A percentile compares a stretch with the other conserved stretches of the same genome.
Evolutionary conservation across 2,797 vertebrate genomes (phyloP).

Genomic region (Dipus sagitta): DNA sequence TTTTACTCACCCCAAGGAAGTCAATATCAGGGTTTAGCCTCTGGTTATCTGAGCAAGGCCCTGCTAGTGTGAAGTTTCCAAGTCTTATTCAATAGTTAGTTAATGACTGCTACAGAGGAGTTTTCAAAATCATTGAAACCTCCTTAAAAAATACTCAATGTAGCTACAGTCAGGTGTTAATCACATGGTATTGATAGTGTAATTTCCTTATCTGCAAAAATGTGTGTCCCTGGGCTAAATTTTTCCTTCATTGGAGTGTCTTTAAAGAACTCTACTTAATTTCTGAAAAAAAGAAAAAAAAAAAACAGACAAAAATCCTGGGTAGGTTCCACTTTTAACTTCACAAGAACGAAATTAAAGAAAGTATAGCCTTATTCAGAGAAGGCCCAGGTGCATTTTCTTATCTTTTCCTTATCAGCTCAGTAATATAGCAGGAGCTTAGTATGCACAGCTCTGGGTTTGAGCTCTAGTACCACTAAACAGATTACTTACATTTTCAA

Average conservation of each 20-base stretch:
- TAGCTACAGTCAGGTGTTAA: conserved; percentile 82
- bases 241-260: conserved; percentile 80
- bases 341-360: conserved; percentile 33
- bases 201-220: conserved; percentile 83
- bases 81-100: conserved; percentile 66
- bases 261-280: conserved; percentile 74
- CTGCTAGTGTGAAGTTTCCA: conserved; percentile 66
- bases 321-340: no score
- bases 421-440: no score
- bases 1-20: conserved; percentile 69
- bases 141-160: conserved; percentile 83
- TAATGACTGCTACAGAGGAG: conserved; percentile 81
- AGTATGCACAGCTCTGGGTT: not conserved
- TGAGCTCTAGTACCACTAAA: not conserved
- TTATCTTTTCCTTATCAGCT: not conserved
- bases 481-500: not conserved
- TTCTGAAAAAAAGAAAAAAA: no score
- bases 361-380: not conserved
- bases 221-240: conserved; percentile 76
- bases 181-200: conserved; percentile 78
- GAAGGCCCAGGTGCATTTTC: not conserved
- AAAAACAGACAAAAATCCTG: no score
- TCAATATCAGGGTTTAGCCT: conserved; percentile 68
- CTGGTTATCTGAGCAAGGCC: conserved; percentile 60
- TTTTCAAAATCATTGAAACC: conserved; percentile 78